phyloP scores from a whole-genome alignment of 2,113 vertebrate species.

The Spheniscus mendiculus region DNA sequence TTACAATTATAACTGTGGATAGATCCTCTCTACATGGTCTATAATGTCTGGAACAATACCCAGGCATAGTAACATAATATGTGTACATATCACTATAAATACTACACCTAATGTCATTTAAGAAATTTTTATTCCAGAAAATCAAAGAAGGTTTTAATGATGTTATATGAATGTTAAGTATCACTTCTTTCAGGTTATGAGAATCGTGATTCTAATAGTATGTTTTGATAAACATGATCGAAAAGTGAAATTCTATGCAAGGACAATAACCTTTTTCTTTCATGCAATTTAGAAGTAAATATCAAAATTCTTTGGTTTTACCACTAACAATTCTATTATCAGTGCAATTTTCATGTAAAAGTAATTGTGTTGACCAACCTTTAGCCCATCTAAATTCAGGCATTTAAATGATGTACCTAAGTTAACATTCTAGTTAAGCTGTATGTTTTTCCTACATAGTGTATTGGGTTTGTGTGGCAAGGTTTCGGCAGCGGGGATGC shows the following conservation, averaged over 20 bases:
- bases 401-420: not conserved
- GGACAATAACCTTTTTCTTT: not conserved
- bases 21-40: not conserved
- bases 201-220: not conserved
- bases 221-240: not conserved
- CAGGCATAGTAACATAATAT: not conserved
- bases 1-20: not conserved
- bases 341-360: not conserved
- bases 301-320: not conserved
- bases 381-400: not conserved
- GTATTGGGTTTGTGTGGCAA: not conserved
- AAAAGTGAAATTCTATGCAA: not conserved
- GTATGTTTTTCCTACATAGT: not conserved
- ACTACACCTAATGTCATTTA: not conserved
- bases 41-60: not conserved
- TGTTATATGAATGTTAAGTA: not conserved
- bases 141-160: not conserved
- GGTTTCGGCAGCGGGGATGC: not conserved
- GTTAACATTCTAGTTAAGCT: not conserved
- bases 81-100: not conserved
- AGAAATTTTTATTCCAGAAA: not conserved
- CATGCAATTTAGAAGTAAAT: not conserved
- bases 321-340: not conserved
- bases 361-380: not conserved
- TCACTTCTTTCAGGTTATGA: not conserved